These are phyloP conservation scores for Spodoptera frugiperda DNA, from an alignment of 1,140 invertebrate species.

Conservation along the genomic window DNA sequence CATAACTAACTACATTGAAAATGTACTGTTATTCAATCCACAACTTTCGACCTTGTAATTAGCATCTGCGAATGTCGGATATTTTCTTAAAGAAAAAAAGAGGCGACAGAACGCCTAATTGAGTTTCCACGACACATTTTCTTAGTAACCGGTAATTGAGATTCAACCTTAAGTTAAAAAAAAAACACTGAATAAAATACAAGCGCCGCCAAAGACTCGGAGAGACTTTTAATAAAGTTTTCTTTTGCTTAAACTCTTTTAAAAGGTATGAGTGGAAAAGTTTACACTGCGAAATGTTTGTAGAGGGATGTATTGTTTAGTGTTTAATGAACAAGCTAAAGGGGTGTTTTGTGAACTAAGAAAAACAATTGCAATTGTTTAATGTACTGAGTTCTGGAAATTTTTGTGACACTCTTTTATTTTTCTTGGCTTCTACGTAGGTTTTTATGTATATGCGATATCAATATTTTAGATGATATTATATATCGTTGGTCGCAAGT, in stretches of 20 bases:
- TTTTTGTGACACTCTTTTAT: too few relatives aligned
- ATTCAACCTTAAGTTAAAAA: slow-evolving; percentile 38
- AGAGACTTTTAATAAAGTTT: slow-evolving; percentile 48
- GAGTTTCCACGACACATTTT: slow-evolving; percentile 47
- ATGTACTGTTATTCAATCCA: neutral
- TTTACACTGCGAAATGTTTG: neutral
- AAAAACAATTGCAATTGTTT: too few relatives aligned
- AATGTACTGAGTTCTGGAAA: too few relatives aligned
- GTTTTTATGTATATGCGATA: too few relatives aligned
- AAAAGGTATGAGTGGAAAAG: slow-evolving; percentile 25
- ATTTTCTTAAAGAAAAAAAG: slow-evolving; percentile 31
- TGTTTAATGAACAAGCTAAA: neutral
- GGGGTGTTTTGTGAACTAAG: neutral
- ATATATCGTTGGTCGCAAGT: too few relatives aligned
- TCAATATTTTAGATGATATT: too few relatives aligned
- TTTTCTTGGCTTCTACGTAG: too few relatives aligned
- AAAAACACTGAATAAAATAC: slow-evolving; percentile 42
- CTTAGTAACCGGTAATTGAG: slow-evolving; percentile 48
- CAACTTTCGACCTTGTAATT: slow-evolving; percentile 38
- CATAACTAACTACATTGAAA: too few relatives aligned
- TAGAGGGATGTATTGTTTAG: neutral
- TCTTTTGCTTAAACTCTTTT: slow-evolving; percentile 32
- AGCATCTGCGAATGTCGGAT: slow-evolving; percentile 18
- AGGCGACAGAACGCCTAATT: slow-evolving; percentile 39
- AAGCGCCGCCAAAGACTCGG: slow-evolving; percentile 34